phyloP scores from a whole-genome alignment of 2,888 invertebrate species.

The Nezara viridula region DNA sequence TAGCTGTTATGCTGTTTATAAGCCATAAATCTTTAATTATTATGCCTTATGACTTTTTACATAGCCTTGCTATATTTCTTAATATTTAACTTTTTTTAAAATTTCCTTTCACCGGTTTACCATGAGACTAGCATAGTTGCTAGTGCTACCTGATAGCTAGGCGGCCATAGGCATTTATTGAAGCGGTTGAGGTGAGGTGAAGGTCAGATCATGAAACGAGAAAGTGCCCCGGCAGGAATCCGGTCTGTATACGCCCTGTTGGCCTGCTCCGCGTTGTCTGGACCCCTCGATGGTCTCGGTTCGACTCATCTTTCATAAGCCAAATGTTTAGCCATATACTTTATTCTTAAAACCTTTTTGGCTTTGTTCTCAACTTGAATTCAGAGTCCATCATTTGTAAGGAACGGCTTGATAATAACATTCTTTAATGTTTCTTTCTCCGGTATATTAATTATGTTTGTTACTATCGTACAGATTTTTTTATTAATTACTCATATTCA shows the following conservation, averaged over 20 bases:
- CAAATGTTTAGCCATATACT: not conserved
- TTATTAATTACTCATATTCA: no score
- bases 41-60: not conserved
- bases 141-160: not conserved
- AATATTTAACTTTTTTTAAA: not conserved
- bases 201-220: conserved; percentile 35
- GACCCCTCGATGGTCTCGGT: not conserved
- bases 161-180: not conserved
- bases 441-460: no score
- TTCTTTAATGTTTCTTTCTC: no score
- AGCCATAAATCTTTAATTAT: not conserved
- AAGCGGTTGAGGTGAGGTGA: not conserved
- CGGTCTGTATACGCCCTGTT: not conserved
- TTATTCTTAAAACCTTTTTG: no score
- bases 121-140: not conserved
- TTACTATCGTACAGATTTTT: no score
- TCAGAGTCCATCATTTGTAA: no score
- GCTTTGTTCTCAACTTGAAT: no score
- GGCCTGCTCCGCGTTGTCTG: not conserved
- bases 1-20: no score
- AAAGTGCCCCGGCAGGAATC: conserved; percentile 29
- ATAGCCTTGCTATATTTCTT: not conserved
- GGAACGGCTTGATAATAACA: no score
- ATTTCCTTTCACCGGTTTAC: not conserved
- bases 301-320: no score